These are phyloP conservation scores for Scaptodrosophila latifasciaeformis DNA, from an alignment of 2,888 invertebrate genomes.

Conservation along the genomic window DNA sequence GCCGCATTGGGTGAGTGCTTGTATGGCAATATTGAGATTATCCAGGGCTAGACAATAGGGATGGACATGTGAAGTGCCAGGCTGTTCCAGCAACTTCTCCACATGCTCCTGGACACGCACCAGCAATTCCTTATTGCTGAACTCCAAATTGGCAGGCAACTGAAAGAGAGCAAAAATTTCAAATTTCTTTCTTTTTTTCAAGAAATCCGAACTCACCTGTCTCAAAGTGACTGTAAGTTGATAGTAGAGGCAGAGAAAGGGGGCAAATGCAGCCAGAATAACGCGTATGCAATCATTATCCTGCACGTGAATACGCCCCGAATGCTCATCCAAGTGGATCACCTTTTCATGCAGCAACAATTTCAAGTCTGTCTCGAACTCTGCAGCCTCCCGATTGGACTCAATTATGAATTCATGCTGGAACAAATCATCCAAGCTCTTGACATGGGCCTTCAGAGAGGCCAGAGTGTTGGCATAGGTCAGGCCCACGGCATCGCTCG, in stretches of 20 bases:
- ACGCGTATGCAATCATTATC: constrained; percentile 72
- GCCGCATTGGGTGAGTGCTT: constrained; percentile 76
- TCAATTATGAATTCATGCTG: constrained; percentile 81
- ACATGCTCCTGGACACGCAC: constrained; percentile 78
- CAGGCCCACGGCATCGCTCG: constrained; percentile 7
- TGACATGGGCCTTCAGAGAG: constrained; percentile 45
- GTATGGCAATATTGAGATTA: constrained; percentile 78
- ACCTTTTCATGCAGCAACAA: constrained; percentile 47
- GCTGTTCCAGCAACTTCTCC: constrained; percentile 76
- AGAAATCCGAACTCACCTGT: constrained; percentile 77
- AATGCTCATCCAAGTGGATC: constrained; percentile 67
- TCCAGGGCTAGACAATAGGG: constrained; percentile 86
- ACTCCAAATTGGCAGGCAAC: constrained; percentile 57
- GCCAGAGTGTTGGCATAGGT: constrained; percentile 31
- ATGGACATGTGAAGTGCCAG: constrained; percentile 75
- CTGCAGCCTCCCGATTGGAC: constrained; percentile 77
- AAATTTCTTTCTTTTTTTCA: too few relatives aligned
- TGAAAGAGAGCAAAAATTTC: too few relatives aligned
- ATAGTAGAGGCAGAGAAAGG: constrained; percentile 81
- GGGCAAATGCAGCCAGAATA: constrained; percentile 79
- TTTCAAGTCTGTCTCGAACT: constrained; percentile 75
- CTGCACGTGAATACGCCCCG: constrained; percentile 60
- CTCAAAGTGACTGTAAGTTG: constrained; percentile 76
- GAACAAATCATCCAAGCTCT: constrained; percentile 76
- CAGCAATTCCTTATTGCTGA: constrained; percentile 77